A percentile compares a stretch with the other conserved stretches of the same genome.
These are phyloP conservation scores for Candidula unifasciata DNA, from an alignment of 2,888 invertebrate species.

Conservation along the genomic window DNA sequence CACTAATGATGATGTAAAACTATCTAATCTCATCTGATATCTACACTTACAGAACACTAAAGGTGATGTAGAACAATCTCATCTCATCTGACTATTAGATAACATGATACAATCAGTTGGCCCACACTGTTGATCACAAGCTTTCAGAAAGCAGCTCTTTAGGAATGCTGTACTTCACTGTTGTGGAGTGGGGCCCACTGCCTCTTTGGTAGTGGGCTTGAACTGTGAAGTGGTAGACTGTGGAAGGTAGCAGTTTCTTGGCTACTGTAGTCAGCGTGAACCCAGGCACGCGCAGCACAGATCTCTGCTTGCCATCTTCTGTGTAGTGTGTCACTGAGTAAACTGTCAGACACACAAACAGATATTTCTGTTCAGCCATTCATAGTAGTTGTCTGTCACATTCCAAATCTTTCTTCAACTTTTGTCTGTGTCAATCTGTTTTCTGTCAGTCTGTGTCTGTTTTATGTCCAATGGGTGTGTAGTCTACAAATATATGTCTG, in stretches of 20 bases:
- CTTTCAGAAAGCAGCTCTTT: slow-evolving; percentile 40
- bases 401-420: no score
- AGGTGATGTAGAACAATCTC: no score
- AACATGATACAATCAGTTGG: no score
- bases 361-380: neutral
- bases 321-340: slow-evolving; percentile 41
- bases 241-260: slow-evolving; percentile 38
- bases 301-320: slow-evolving; percentile 42
- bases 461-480: no score
- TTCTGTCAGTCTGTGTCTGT: no score
- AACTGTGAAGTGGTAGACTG: slow-evolving; percentile 48
- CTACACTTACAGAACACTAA: no score
- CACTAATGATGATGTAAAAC: no score
- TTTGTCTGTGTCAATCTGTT: no score
- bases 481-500: no score
- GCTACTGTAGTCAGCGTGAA: slow-evolving; percentile 29
- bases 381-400: neutral
- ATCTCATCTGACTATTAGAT: no score
- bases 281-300: slow-evolving; percentile 13
- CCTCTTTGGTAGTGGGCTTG: slow-evolving; percentile 42
- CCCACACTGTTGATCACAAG: neutral
- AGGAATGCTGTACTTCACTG: slow-evolving; percentile 48
- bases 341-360: slow-evolving; percentile 2
- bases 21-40: no score
- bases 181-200: slow-evolving; percentile 45